Evolutionary conservation across 2,888 invertebrate species (phyloP), one percentile per base, ranked within the genome.

Genomic region (Lamellibrachia satsuma): DNA sequence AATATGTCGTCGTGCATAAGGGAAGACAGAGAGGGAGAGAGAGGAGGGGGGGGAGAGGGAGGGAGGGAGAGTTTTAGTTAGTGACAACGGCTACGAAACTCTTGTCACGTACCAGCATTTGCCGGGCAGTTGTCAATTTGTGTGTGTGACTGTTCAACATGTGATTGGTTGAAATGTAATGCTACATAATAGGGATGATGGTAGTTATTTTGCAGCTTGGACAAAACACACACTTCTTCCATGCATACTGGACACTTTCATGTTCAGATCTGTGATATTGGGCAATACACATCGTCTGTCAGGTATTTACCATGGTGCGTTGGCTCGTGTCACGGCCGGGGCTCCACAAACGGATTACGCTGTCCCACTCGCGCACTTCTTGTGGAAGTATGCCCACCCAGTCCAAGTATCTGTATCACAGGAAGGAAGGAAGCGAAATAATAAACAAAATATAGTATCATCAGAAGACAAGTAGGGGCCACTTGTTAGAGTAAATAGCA

Each of bases 301-400:
- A 75, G 22, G 75, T 4, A 75, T n/a, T 75, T 75, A 75, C 75
- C 75, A 75, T 75, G 22, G 75, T 75, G 75, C n/a, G n/a, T 22
- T 22, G 75, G 15, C 75, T 11, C 1, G 75, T 15, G 75, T 75
- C 15, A 6, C 22, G 75, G 15, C 15, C 3, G 22, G 75, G 75
- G 22, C 75, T 75, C 75, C 75, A 75, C 22, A 75, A 6, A n/a
- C 75, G 75, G n/a, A 75, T 15, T 2, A 22, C 22, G 6, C 15
- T 75, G 75, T 75, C 22, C 75, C 75, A 75, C 22, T 75, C 75
- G n/a, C 75, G 75, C n/a, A 75, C n/a, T 75, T 75, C 75, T 75
- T 75, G n/a, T n/a, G 75, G 75, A 22, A 75, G n/a, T n/a, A 75
- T 4, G n/a, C 22, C 22, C 0, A 75, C 6, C 75, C 75, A 75